A percentile compares a stretch with the other conserved stretches of the same genome.
Conservation (phyloP, 2,797 vertebrate genomes). For the Protonibea diacanthus region DNA sequence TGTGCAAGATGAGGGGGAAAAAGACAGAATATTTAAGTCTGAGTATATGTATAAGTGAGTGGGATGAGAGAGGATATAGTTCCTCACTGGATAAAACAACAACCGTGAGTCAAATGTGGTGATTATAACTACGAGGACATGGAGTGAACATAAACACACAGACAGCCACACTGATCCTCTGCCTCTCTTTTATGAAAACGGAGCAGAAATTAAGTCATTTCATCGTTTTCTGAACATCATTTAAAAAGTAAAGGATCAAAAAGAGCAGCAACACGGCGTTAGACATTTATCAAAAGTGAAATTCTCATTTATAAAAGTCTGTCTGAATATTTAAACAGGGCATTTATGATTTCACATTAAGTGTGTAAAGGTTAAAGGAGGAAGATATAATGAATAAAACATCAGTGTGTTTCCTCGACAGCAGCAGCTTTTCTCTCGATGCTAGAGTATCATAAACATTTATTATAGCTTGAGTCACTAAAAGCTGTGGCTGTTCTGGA, state of each 20-base stretch:
- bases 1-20: background rate
- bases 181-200: slow-evolving; percentile 48
- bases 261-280: background rate
- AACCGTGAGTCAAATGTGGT: slow-evolving; percentile 34
- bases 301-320: slow-evolving; percentile 2
- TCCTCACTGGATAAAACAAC: slow-evolving; percentile 24
- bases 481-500: background rate
- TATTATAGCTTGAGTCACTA: background rate
- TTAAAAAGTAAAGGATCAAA: slow-evolving; percentile 11
- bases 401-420: slow-evolving; percentile 18
- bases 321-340: slow-evolving; percentile 20
- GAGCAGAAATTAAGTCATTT: slow-evolving; percentile 49
- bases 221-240: slow-evolving; percentile 14
- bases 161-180: slow-evolving; percentile 33
- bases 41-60: background rate
- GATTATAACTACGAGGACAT: slow-evolving; percentile 39
- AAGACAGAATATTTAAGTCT: slow-evolving; percentile 1
- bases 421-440: slow-evolving; percentile 8
- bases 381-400: slow-evolving; percentile 38
- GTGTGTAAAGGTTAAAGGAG: slow-evolving; percentile 53
- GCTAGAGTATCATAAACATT: background rate
- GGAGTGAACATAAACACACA: slow-evolving; percentile 14
- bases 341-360: slow-evolving; percentile 11
- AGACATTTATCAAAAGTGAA: background rate
- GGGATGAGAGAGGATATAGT: background rate